These are phyloP conservation scores for Bilobella aurantiaca DNA, from an alignment of 1,140 invertebrate genomes.

Conservation along the genomic window DNA sequence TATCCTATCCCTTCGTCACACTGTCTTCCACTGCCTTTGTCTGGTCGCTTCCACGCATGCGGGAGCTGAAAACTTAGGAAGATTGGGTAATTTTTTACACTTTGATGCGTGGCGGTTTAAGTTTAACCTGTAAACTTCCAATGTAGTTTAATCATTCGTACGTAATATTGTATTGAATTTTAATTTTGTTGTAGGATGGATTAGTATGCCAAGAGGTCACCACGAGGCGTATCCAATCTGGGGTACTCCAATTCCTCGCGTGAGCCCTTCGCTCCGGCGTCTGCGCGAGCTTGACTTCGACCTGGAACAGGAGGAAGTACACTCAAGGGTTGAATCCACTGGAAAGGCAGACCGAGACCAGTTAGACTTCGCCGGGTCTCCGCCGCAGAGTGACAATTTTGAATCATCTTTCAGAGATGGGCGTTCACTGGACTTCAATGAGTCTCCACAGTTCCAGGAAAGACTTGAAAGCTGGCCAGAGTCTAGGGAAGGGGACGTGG, in stretches of 20 bases:
- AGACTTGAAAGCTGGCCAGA: not conserved
- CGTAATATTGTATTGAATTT: no score
- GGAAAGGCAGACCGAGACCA: not conserved
- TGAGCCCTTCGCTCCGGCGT: not conserved
- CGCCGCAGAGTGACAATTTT: no score
- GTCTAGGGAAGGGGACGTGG: constrained; percentile 8
- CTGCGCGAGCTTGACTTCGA: constrained; percentile 16
- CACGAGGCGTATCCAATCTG: constrained; percentile 31
- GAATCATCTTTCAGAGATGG: no score
- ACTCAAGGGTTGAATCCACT: not conserved
- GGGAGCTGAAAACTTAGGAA: constrained; percentile 65
- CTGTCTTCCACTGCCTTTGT: constrained; percentile 75
- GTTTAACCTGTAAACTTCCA: no score
- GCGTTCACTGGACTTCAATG: not conserved
- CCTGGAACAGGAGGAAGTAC: constrained; percentile 22
- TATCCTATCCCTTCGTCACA: constrained; percentile 76
- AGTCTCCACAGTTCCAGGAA: not conserved
- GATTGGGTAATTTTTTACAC: constrained; percentile 44
- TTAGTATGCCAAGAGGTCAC: constrained; percentile 33
- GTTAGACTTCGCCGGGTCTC: no score
- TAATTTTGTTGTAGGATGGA: no score
- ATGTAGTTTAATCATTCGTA: no score
- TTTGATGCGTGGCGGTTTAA: no score
- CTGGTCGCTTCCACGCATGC: constrained; percentile 67
- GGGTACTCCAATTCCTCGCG: not conserved